Conservation (phyloP, 2,113 vertebrate genomes). For the Sturnira hondurensis region DNA sequence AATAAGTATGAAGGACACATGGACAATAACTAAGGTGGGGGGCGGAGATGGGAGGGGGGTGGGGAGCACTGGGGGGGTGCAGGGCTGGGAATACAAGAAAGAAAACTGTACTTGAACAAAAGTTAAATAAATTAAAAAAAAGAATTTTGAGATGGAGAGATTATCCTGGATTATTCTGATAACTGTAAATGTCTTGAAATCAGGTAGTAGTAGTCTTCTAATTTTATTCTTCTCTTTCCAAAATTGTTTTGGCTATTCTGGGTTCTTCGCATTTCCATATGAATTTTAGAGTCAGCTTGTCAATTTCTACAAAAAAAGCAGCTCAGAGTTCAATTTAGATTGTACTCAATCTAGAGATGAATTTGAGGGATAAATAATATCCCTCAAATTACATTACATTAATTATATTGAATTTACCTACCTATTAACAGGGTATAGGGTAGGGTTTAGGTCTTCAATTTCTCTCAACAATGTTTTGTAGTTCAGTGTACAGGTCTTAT, state of each 20-base stretch:
- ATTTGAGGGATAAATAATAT: not conserved
- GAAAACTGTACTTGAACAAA: too few species aligned
- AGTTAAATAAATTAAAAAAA: too few species aligned
- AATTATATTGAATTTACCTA: not conserved
- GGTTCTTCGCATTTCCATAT: too few species aligned
- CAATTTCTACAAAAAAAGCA: too few species aligned
- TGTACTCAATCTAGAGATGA: not conserved
- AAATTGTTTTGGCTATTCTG: not conserved
- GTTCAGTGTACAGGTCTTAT: not conserved
- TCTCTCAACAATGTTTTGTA: not conserved
- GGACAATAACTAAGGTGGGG: too few species aligned
- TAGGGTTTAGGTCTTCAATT: not conserved
- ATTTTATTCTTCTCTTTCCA: not conserved
- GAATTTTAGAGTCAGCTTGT: too few species aligned
- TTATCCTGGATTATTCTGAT: not conserved
- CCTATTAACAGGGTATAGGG: not conserved
- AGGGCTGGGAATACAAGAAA: too few species aligned
- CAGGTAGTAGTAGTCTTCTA: not conserved
- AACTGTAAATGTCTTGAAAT: not conserved
- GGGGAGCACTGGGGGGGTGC: too few species aligned
- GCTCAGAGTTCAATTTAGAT: too few species aligned
- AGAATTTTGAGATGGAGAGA: not conserved
- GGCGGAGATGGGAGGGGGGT: too few species aligned
- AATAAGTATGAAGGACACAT: too few species aligned
- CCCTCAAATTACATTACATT: not conserved